Evolutionary conservation across 92 coral and sea anemone genomes (phyloP), one percentile per base, ranked within the genome.

Genomic region (Muricea muricata): DNA sequence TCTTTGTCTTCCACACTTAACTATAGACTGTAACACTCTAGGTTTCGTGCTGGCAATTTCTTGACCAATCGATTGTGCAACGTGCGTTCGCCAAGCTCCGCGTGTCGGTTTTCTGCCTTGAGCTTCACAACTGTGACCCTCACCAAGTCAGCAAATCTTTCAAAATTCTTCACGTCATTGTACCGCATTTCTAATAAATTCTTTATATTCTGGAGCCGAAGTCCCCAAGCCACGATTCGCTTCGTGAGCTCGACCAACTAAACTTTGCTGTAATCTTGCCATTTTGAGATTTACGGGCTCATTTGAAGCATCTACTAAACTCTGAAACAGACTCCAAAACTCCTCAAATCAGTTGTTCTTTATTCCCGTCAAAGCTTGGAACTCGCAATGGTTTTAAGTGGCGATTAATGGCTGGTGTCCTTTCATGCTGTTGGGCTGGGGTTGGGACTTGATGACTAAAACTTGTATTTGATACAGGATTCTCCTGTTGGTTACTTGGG

Each of bases 201-300:
- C 94, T 6, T 83, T 60, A 46, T 92, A 89, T 32, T 85, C 91
- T 1, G 79, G 71, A 7, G 45, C 81, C 8, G 91, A 7, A 24
- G 83, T 82, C 17, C 90, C 92, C 7, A 86, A 63, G 1, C 94
- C 91, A 31, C 75, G 65, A 8, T 89, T 86, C 1, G 92, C 79
- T 28, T 86, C 89, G 15, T 82, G 56, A 11, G 91, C 94, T 28
- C 52, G 46, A 32, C 92, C 92, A 7, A 37, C 33, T 31, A 86
- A 42, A 75, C 94, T 82, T 72, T 89, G 90, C 37, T 90, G 79
- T 84, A 85, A 61, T 31, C 92, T 63, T 11, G 87, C 94, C 90
- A 91, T 91, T 57, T 88, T 85, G 13, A 80, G 47, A 69, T 91
- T 88, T 25, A 79, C 63, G 20, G 92, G 89, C 54, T 89, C 87